phyloP scores from a whole-genome alignment of 2,888 invertebrate genomes.

The Blastobasis lacticolella region DNA sequence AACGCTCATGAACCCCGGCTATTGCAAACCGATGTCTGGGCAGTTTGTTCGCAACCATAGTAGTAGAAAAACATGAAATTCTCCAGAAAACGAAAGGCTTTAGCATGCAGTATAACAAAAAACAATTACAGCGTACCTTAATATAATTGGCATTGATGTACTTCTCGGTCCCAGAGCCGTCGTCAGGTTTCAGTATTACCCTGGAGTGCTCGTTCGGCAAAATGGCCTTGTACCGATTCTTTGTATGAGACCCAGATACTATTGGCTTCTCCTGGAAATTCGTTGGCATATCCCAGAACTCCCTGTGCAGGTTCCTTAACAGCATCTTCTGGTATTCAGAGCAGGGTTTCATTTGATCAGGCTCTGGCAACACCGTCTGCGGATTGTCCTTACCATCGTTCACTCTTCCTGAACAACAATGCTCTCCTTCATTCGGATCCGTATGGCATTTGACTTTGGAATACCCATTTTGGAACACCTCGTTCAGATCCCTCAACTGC shows the following conservation, averaged over 20 bases:
- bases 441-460: slow-evolving; percentile 56
- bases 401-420: slow-evolving; percentile 49
- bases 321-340: slow-evolving; percentile 77
- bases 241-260: slow-evolving; percentile 90
- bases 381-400: slow-evolving; percentile 48
- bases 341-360: slow-evolving; percentile 53
- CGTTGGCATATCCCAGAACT: slow-evolving; percentile 95
- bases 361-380: slow-evolving; percentile 52
- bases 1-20: no score
- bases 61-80: no score
- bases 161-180: slow-evolving; percentile 74
- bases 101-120: not conserved
- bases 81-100: not conserved
- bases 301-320: slow-evolving; percentile 80
- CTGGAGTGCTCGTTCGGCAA: slow-evolving; percentile 92
- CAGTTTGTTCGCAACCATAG: no score
- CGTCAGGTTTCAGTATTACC: slow-evolving; percentile 77
- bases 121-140: slow-evolving; percentile 73
- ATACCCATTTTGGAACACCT: slow-evolving; percentile 74
- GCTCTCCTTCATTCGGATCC: slow-evolving; percentile 34
- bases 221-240: slow-evolving; percentile 92
- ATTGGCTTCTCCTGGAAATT: slow-evolving; percentile 93
- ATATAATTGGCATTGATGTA: slow-evolving; percentile 97
- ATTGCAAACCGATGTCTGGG: no score
- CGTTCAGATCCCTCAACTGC: slow-evolving; percentile 74